Conservation (phyloP, 2,113 vertebrate genomes). For the Tetrax tetrax region DNA sequence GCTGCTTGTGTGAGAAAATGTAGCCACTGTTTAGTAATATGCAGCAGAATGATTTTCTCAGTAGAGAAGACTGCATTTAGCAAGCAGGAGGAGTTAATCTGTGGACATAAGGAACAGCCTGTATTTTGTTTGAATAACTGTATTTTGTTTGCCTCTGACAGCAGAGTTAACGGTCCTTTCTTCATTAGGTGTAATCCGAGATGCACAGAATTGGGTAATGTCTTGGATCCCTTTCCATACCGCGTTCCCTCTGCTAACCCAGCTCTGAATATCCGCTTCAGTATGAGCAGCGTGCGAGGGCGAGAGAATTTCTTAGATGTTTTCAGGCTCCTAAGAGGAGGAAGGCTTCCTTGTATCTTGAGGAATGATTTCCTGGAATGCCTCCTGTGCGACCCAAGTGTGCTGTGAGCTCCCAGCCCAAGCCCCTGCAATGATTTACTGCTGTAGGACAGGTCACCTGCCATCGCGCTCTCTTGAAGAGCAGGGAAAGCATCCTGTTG, state of each 20-base stretch:
- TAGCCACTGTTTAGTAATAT: background rate
- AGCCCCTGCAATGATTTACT: background rate
- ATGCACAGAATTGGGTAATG: fast-evolving
- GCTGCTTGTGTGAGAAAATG: background rate
- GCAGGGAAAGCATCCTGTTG: background rate
- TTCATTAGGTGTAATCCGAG: fast-evolving
- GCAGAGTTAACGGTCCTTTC: background rate
- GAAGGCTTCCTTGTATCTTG: background rate
- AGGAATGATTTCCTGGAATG: background rate
- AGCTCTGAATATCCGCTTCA: background rate
- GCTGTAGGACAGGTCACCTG: background rate
- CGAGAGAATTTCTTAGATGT: background rate
- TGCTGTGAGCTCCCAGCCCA: fast-evolving
- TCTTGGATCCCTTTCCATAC: background rate
- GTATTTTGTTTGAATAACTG: background rate
- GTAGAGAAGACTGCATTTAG: background rate
- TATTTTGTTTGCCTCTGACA: background rate
- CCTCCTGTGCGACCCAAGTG: background rate
- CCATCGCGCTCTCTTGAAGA: fast-evolving
- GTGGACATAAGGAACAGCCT: background rate
- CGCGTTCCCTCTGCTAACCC: background rate
- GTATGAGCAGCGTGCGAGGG: background rate
- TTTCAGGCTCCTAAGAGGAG: background rate
- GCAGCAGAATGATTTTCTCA: background rate
- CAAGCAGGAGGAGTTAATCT: background rate